Evolutionary conservation across 2,888 invertebrate species (phyloP), one percentile per base, ranked within the genome.

Genomic region (Anthrax anthrax): DNA sequence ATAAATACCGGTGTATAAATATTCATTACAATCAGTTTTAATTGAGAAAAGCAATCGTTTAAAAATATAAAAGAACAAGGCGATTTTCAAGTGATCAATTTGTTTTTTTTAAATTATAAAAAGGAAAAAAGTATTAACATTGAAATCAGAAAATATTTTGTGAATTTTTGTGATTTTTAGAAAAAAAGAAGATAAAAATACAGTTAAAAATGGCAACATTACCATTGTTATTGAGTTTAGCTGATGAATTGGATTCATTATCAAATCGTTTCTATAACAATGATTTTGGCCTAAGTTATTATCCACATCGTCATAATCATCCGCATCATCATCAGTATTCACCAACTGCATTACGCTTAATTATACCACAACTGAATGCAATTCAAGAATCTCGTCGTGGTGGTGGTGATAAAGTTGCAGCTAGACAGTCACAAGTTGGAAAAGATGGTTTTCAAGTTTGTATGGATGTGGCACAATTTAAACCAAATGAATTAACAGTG

Each of bases 361-460:
- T 63, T 4, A 58, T 59, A 41, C 48, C 56, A 16, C 54, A 60
- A 14, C 44, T 52, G 43, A 52, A 51, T 44, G 23, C 55, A 18
- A 43, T 34, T 13, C 36, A 13, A 6, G 4, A 37, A 10, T 4
- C 16, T 4, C 9, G 3, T 13, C n/a, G 2, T 12, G 6, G 18
- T 8, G 16, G 34, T 19, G 14, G 32, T 27, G 34, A 14, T 2
- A 18, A 16, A 1, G 23, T 38, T 19, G 14, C 29, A 39, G 19
- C 32, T 5, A n/a, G 16, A 18, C 19, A 34, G 8, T 42, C 46
- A 3, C 70, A 72, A 49, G 64, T 71, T 34, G 78, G 78, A 57
- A 76, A 77, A n/a, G 76, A 81, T 56, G 79, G 80, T 51, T 81
- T 80, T 53, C 79, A 81, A 64, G 78, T 81, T 3, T 75, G 75